Evolutionary conservation across 2,797 vertebrate species (phyloP).

Genomic region (Spinus pinus): DNA sequence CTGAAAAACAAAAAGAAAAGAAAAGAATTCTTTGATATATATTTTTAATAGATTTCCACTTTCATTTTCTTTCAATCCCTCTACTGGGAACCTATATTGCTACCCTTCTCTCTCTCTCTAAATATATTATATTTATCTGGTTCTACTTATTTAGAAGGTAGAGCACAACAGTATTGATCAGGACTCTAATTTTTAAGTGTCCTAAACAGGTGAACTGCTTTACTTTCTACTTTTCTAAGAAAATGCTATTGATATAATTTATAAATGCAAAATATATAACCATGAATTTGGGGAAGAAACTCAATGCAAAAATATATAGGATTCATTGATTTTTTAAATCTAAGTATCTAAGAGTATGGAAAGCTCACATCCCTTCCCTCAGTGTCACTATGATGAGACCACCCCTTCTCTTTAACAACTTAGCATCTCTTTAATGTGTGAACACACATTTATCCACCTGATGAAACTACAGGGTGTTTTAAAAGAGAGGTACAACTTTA

Average conservation of each 20-base stretch:
- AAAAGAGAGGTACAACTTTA: neutral
- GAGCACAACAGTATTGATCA: neutral
- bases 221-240: neutral
- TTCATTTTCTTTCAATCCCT: neutral
- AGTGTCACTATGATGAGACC: neutral
- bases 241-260: neutral
- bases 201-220: neutral
- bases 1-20: conserved; percentile 72
- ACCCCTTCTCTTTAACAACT: neutral
- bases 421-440: neutral
- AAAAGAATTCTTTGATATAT: neutral
- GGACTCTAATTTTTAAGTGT: neutral
- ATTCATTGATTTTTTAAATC: neutral
- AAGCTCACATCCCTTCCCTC: neutral
- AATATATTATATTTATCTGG: neutral
- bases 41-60: neutral
- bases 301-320: neutral
- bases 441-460: neutral
- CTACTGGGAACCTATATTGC: neutral
- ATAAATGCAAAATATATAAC: neutral
- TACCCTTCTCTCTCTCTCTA: neutral
- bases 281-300: neutral
- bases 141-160: neutral
- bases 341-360: neutral
- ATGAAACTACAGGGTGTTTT: neutral